These are phyloP conservation scores for Orthosia gracilis DNA, from an alignment of 2,888 invertebrate genomes.

Conservation along the genomic window DNA sequence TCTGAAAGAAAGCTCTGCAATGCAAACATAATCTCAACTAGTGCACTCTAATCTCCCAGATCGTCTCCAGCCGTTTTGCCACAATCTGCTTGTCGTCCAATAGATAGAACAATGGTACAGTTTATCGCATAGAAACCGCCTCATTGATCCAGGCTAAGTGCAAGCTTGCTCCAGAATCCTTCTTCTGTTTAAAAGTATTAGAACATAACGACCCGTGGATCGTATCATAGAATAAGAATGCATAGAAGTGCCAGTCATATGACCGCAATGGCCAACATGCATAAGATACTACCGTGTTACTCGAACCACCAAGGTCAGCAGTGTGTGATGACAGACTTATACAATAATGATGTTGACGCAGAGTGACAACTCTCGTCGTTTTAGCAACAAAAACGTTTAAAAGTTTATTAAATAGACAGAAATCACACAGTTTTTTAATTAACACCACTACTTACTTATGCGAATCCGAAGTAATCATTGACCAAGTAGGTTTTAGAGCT, in stretches of 20 bases:
- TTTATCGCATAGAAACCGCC: slow-evolving; percentile 29
- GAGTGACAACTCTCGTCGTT: too few species aligned
- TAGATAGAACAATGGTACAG: slow-evolving; percentile 26
- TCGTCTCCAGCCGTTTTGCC: not conserved
- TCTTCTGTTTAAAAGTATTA: slow-evolving; percentile 49
- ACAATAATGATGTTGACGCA: too few species aligned
- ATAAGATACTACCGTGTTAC: too few species aligned
- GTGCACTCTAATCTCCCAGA: not conserved
- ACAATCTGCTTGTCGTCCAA: slow-evolving; percentile 19
- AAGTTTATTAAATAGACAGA: too few species aligned
- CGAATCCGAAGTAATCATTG: too few species aligned
- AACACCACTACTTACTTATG: too few species aligned
- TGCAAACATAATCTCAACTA: not conserved
- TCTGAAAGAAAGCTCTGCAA: not conserved
- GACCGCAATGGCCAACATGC: too few species aligned
- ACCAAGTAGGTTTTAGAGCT: not conserved
- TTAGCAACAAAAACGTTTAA: too few species aligned
- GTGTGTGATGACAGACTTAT: too few species aligned
- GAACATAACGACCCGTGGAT: slow-evolving; percentile 43
- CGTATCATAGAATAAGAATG: slow-evolving; percentile 8
- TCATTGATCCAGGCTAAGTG: slow-evolving; percentile 42
- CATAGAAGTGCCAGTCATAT: not conserved
- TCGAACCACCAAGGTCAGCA: too few species aligned
- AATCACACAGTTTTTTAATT: too few species aligned
- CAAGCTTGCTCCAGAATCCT: slow-evolving; percentile 20